Evolutionary conservation across 1,140 invertebrate species (phyloP), one percentile per base, ranked within the genome.

Genomic region (Heliconius melpomene): DNA sequence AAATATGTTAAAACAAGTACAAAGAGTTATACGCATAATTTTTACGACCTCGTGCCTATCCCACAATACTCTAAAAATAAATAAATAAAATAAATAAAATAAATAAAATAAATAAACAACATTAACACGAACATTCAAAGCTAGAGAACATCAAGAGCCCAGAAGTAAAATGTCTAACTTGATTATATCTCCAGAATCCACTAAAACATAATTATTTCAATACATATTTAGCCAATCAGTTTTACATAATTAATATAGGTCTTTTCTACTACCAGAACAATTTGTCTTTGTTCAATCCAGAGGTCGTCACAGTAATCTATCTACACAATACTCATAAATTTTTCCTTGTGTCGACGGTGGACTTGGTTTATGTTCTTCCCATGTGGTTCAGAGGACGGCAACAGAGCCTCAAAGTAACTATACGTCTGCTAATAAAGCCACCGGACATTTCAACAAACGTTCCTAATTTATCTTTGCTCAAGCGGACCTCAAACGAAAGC

Each of bases 381-480:
- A 76, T 83, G 83, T 82, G 83, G 85, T 82, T 79, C 82, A 84
- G 75, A 84, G 84, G 84, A 82, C 81, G 72, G 52, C 46, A 83
- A 77, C 82, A 74, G 26, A 83, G 83, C 81, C 83, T 86, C 83
- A 82, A 85, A 84, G 82, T 82, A 77, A 87, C 86, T 80, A 75
- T 85, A 87, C 87, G 86, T 89, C 89, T 86, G 80, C 85, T 89
- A 89, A 91, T 89, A 91, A 90, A 89, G 82, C 79, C 76, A 75
- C 78, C 84, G 88, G 86, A 90, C 86, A 86, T 82, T 87, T 83
- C 82, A 82, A 87, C 80, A 81, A 83, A 79, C 81, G 84, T 81
- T 79, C 80, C 88, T 90, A 91, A 90, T 91, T 93, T 91, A 91
- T 90, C 89, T 88, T 88, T 90, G 87, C 90, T 86, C 87, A 81